phyloP scores from a whole-genome alignment of 2,888 invertebrate species.

The Ectobius pallidus region DNA sequence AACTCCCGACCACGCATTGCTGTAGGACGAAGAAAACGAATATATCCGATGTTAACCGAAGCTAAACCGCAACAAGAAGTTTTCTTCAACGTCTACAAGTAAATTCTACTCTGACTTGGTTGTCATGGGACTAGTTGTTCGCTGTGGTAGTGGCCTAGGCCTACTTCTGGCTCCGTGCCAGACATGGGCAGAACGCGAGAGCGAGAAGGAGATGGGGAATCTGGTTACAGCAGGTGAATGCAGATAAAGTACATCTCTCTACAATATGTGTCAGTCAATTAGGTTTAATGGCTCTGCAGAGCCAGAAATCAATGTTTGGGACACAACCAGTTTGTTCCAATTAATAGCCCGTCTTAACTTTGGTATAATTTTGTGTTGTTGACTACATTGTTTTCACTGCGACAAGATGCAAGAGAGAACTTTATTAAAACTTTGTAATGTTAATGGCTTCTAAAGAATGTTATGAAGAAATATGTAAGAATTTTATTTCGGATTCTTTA shows the following conservation, averaged over 20 bases:
- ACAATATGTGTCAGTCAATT: not conserved
- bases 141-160: constrained; percentile 5
- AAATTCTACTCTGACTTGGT: not conserved
- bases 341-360: too few relatives aligned
- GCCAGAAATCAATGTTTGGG: not conserved
- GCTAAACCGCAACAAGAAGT: constrained; percentile 13
- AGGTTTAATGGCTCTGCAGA: not conserved
- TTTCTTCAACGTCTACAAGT: not conserved
- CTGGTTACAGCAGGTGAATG: not conserved
- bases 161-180: not conserved
- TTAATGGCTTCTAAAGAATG: too few relatives aligned
- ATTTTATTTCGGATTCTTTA: too few relatives aligned
- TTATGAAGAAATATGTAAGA: too few relatives aligned
- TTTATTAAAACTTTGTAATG: too few relatives aligned
- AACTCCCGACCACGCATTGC: constrained; percentile 22
- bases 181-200: not conserved
- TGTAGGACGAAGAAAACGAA: constrained; percentile 28
- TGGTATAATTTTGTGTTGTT: too few relatives aligned
- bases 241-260: not conserved
- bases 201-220: not conserved
- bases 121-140: constrained; percentile 1
- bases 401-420: too few relatives aligned
- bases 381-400: too few relatives aligned
- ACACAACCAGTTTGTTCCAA: too few relatives aligned
- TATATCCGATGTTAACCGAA: constrained; percentile 21